phyloP scores from a whole-genome alignment of 2,888 invertebrate genomes.

The Drosophila kanekoi region DNA sequence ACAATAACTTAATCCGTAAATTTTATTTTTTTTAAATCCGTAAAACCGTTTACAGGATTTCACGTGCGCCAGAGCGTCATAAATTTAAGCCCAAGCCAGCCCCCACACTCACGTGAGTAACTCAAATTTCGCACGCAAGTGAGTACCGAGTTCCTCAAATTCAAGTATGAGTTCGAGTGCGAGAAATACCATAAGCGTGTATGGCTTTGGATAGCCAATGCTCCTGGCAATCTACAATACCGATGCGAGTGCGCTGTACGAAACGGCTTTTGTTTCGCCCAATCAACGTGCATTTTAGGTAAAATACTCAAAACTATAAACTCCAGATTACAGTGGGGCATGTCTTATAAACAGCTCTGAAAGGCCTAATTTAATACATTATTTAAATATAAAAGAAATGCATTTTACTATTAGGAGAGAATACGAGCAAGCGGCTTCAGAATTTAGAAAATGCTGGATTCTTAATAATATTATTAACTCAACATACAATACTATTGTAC shows the following conservation, averaged over 20 bases:
- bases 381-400: too few relatives aligned
- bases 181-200: not conserved
- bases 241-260: slow-evolving; percentile 15
- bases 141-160: slow-evolving; percentile 11
- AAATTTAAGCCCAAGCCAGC: slow-evolving; percentile 71
- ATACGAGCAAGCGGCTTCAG: too few relatives aligned
- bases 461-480: too few relatives aligned
- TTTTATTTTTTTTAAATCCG: slow-evolving; percentile 79
- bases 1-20: slow-evolving; percentile 84
- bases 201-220: not conserved
- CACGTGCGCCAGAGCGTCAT: slow-evolving; percentile 58
- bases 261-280: slow-evolving; percentile 49
- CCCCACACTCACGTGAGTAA: slow-evolving; percentile 24
- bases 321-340: slow-evolving; percentile 1
- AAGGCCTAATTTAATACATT: too few relatives aligned
- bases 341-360: not conserved
- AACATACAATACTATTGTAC: too few relatives aligned
- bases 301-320: slow-evolving; percentile 12
- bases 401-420: too few relatives aligned
- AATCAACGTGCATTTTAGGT: slow-evolving; percentile 52
- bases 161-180: slow-evolving; percentile 4
- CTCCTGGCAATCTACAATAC: not conserved
- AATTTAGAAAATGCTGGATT: too few relatives aligned
- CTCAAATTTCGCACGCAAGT: slow-evolving; percentile 31
- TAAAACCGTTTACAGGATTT: slow-evolving; percentile 74